phyloP scores from a whole-genome alignment of 2,113 vertebrate genomes.

The Parus major region DNA sequence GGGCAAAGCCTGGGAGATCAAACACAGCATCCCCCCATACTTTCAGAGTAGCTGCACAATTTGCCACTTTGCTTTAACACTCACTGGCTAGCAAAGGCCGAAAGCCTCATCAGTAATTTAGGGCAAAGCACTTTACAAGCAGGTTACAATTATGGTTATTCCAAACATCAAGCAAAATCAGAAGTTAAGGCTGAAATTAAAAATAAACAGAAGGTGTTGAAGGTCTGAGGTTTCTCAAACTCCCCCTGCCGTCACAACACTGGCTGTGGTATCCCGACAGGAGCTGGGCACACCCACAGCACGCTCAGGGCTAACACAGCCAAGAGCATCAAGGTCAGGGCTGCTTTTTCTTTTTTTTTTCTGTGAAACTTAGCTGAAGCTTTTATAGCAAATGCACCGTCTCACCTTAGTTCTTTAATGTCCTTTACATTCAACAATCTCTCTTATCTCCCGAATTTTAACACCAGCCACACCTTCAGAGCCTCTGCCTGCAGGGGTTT shows the following conservation, averaged over 20 bases:
- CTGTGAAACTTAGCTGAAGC: background rate
- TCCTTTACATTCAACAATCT: background rate
- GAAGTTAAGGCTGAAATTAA: constrained; percentile 55
- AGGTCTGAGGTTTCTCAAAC: background rate
- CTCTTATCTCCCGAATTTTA: background rate
- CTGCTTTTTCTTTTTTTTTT: background rate
- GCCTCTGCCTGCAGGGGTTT: background rate
- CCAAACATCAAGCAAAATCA: constrained; percentile 44
- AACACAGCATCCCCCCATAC: background rate
- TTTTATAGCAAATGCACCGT: background rate
- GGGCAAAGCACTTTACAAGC: constrained; percentile 56
- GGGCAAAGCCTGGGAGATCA: background rate
- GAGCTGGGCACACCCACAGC: background rate
- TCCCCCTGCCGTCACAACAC: background rate
- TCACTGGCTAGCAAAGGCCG: background rate
- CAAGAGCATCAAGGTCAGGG: background rate
- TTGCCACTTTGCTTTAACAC: constrained; percentile 25
- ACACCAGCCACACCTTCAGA: background rate
- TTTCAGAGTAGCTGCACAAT: background rate
- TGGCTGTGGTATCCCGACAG: rapidly evolving
- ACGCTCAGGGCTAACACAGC: background rate
- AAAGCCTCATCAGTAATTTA: background rate
- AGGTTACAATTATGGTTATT: constrained; percentile 45
- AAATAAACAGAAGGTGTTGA: background rate
- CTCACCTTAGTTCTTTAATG: background rate